Evolutionary conservation across 1,140 invertebrate species (phyloP), one percentile per base, ranked within the genome.

Genomic region (Pygmarrhopalites habei): DNA sequence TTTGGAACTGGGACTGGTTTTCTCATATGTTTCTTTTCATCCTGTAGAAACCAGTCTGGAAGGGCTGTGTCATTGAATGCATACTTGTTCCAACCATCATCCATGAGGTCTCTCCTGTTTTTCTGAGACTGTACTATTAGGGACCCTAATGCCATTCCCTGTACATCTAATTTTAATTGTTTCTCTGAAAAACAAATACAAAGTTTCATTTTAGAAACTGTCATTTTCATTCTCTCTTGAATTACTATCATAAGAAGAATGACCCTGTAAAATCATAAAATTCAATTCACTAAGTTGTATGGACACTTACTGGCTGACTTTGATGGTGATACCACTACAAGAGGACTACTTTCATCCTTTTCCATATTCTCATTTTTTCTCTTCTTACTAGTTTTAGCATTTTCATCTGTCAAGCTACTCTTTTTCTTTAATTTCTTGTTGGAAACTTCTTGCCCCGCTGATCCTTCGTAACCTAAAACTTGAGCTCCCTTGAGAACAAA

Each of bases 1-100:
- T 32, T 85, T 30, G 90, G 86, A 28, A 95, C 86, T 1, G 87
- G 86, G 7, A 85, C 73, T 57, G 84, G 82, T 74, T 86, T 88
- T 59, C 78, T 83, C 84, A 90, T 92, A 74, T 97, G 90, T 74
- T 89, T 89, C 59, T 86, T 82, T 77, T 99, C 97, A 72, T 99
- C 96, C 64, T 92, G 82, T 0, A 85, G 80, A 81, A 99, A 99
- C 97, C 97, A 99, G 68, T 89, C 87, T 0, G 97, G 97, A 32
- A 99, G 77, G 74, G 90, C 84, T 10, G 85, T 83, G 76, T 98
- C 95, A 69, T 89, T 88, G 71, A 90, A 90, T 0, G 84, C 82
- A 73, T 89, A 95, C 68, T 92, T 82, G 77, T 96, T 95, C 90
- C 92, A 96, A 1, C 83, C 90, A 21, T 80, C 85, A 76, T 97